Conservation (phyloP, 2,113 vertebrate genomes). For the Platichthys flesus region DNA sequence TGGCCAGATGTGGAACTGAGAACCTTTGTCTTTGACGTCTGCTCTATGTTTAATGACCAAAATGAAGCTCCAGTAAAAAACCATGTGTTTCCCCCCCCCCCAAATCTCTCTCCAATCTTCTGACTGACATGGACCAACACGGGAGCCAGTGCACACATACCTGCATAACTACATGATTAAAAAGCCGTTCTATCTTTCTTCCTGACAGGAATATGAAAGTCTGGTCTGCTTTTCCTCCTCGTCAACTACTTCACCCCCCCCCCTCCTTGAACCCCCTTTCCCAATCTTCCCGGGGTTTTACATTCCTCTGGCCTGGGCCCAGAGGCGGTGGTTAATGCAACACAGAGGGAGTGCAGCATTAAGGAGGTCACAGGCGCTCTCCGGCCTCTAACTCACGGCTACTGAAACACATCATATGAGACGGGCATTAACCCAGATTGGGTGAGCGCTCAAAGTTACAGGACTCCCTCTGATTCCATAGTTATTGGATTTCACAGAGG, state of each 20-base stretch:
- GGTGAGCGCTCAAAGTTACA: background rate
- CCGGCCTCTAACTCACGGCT: slow-evolving; percentile 30
- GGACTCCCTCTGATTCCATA: slow-evolving; percentile 10
- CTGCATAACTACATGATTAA: background rate
- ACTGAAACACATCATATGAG: slow-evolving; percentile 40
- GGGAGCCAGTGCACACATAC: background rate
- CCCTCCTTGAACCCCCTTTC: slow-evolving; percentile 4
- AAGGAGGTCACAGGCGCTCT: slow-evolving; percentile 45
- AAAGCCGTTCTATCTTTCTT: background rate
- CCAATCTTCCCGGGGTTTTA: slow-evolving; percentile 26
- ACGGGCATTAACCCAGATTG: slow-evolving; percentile 16
- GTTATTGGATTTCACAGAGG: slow-evolving; percentile 44
- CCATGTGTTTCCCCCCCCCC: background rate
- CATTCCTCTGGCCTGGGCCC: slow-evolving; percentile 70
- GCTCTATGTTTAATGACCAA: background rate
- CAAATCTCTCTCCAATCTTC: background rate
- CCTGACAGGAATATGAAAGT: slow-evolving; percentile 7
- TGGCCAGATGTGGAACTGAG: background rate
- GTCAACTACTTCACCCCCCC: slow-evolving; percentile 12
- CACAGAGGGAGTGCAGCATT: slow-evolving; percentile 48
- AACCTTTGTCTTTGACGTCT: background rate
- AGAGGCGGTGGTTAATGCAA: slow-evolving; percentile 60
- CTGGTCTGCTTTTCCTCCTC: slow-evolving; percentile 31
- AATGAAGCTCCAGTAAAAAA: background rate
- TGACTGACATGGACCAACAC: background rate